phyloP scores from a whole-genome alignment of 2,797 vertebrate species.

The Lemur catta region DNA sequence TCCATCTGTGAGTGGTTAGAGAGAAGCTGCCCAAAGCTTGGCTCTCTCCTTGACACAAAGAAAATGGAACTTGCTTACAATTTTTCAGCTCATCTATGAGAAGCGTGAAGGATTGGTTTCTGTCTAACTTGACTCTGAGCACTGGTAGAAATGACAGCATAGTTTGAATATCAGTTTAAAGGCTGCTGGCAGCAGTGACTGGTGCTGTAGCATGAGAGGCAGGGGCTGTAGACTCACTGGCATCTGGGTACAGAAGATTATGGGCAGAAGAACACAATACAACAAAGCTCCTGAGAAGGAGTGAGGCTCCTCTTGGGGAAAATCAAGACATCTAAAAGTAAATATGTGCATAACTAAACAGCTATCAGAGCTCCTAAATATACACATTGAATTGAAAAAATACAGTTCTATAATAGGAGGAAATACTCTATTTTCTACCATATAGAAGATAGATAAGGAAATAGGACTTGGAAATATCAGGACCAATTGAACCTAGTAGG shows the following conservation, averaged over 20 bases:
- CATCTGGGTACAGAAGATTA: background rate
- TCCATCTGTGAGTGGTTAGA: background rate
- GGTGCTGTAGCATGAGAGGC: background rate
- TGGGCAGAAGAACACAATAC: background rate
- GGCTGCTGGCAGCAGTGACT: background rate
- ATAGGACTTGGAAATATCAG: background rate
- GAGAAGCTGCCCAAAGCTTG: background rate
- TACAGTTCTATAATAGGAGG: no score
- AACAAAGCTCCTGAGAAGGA: background rate
- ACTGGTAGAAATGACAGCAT: background rate
- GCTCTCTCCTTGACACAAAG: background rate
- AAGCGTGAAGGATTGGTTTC: background rate
- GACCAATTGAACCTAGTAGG: background rate
- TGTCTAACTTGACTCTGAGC: background rate
- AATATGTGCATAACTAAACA: background rate
- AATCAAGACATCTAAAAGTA: background rate
- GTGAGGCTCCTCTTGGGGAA: background rate
- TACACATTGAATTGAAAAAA: background rate
- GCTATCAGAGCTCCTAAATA: background rate
- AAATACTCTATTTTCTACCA: background rate
- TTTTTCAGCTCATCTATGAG: background rate
- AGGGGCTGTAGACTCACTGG: accelerated
- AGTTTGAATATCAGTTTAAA: background rate
- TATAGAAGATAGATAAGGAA: background rate
- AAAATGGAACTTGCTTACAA: background rate